Evolutionary conservation across 2,113 vertebrate genomes (phyloP), one percentile per base, ranked within the genome.

Genomic region (Oncorhynchus clarkii): DNA sequence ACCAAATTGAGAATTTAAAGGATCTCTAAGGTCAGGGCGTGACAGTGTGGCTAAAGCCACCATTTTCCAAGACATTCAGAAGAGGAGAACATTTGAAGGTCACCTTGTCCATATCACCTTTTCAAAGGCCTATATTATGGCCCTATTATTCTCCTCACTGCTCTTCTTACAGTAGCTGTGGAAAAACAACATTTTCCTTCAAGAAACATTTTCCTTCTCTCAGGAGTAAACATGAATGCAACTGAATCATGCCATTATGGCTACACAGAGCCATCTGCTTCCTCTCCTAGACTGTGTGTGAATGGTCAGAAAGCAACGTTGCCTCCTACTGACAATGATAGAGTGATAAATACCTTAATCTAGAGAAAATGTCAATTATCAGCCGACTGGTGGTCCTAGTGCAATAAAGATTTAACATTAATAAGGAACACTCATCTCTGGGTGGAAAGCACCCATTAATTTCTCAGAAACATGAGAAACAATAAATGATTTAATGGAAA

Each of bases 351-450:
- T 91, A 91, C 87, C 83, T 87, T 92, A 83, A 86, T 92, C 93
- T 88, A 74, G 49, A 88, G 89, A 90, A 94, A 95, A 95, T 93
- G 93, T 94, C 94, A 95, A 93, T 93, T 94, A 93, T 89, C 82
- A 12, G 31, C 91, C 93, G 93, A 92, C 91, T 92, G 92, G 92
- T 92, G 66, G 95, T 93, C 90, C 91, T 84, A 72, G 89, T 89
- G 90, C 86, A 90, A 92, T 93, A 93, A 93, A 94, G 93, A 94
- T 94, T 90, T 90, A 88, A 93, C 92, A 94, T 95, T 95, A 95
- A 93, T 92, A 94, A 95, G 92, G 90, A 93, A 95, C 90, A 81
- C 82, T 92, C 90, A 93, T 93, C 92, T 93, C 91, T 91, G 89
- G 92, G 91, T 93, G 86, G 90, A 95, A 88, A 88, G 93, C 92